Percentiles rank a stretch among this genome's conserved stretches.
Conservation (phyloP, 2,113 vertebrate species). For the Nansenia antarctica region DNA sequence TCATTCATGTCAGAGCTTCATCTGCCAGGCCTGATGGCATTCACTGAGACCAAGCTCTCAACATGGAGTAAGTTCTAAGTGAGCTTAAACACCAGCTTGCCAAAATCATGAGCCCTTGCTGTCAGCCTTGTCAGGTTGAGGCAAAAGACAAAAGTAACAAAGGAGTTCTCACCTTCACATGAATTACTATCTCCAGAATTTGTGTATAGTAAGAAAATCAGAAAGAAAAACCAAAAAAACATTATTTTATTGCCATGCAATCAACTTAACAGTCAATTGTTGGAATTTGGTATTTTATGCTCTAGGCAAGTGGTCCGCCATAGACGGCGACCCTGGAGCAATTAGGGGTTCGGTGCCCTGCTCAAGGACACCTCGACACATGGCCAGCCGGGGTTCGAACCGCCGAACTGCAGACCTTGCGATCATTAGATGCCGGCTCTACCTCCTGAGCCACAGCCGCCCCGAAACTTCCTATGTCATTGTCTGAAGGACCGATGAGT, state of each 20-base stretch:
- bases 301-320: no score
- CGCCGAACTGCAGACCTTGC: no score
- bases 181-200: constrained; percentile 21
- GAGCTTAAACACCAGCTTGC: constrained; percentile 3
- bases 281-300: no score
- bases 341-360: no score
- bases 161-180: constrained; percentile 16
- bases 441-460: no score
- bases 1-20: constrained; percentile 30
- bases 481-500: background rate
- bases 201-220: constrained; percentile 25
- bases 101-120: constrained; percentile 39
- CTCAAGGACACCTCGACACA: no score
- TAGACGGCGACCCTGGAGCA: no score
- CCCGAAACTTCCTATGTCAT: background rate
- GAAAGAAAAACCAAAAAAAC: no score
- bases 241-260: no score
- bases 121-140: constrained; percentile 24
- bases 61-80: constrained; percentile 17
- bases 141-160: constrained; percentile 36
- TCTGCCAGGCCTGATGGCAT: constrained; percentile 37
- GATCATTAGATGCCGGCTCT: no score
- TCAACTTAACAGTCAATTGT: no score
- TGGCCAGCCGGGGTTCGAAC: no score
- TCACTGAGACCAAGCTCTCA: constrained; percentile 30